A percentile compares a stretch with the other conserved stretches of the same genome.
These are phyloP conservation scores for Galaxias olidus DNA, from an alignment of 2,797 vertebrate genomes.

Conservation along the genomic window DNA sequence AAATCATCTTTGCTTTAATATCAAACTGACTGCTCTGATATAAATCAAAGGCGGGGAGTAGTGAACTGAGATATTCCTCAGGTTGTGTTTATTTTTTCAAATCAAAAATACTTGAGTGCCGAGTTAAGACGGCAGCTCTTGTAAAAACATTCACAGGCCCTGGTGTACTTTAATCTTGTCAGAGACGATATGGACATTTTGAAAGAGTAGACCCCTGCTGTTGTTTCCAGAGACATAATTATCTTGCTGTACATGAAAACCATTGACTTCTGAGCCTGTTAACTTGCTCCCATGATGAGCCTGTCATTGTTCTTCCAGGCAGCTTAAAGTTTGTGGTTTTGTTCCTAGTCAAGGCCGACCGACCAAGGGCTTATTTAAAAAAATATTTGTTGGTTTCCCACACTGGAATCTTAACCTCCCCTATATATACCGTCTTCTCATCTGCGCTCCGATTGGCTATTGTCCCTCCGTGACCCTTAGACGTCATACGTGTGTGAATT, in stretches of 20 bases:
- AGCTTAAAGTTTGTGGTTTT: too few relatives aligned
- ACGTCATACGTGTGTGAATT: conserved; percentile 7
- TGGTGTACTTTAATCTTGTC: neutral
- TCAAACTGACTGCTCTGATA: too few relatives aligned
- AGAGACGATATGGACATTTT: conserved; percentile 7
- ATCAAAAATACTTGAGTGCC: neutral
- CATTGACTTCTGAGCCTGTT: conserved; percentile 15
- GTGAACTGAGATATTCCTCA: too few relatives aligned
- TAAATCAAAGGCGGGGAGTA: too few relatives aligned
- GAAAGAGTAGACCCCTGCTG: conserved; percentile 38
- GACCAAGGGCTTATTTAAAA: too few relatives aligned
- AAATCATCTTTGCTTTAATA: too few relatives aligned
- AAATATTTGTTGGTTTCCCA: too few relatives aligned
- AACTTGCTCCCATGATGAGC: too few relatives aligned
- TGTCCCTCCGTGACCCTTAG: conserved; percentile 28
- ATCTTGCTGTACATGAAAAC: conserved; percentile 57
- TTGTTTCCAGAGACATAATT: conserved; percentile 46
- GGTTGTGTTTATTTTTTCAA: too few relatives aligned
- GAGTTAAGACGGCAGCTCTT: neutral
- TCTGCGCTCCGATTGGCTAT: conserved; percentile 35
- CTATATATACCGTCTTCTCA: conserved; percentile 31
- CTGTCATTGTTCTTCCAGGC: too few relatives aligned
- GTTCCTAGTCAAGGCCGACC: too few relatives aligned
- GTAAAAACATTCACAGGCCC: neutral
- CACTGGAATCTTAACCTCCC: too few relatives aligned